Base-by-base conservation (phyloP, 2,797 vertebrate species). In the Phalanger gymnotis region DNA sequence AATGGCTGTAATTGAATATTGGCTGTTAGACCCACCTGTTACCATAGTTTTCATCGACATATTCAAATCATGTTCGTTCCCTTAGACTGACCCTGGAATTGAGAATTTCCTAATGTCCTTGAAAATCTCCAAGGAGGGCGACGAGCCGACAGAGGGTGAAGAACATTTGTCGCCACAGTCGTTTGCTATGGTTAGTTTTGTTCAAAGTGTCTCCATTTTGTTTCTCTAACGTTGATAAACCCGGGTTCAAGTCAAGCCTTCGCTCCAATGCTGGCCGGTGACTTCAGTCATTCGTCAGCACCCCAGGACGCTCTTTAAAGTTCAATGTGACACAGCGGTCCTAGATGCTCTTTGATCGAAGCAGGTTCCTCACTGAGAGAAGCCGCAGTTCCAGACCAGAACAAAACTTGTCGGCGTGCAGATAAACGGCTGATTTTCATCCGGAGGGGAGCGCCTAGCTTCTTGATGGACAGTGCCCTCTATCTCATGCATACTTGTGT, bases 91-190 rank as follows among this genome's bases (percentile, higher is more conserved):
- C 61, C 95, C 97, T 95, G 99, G 99, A 96, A 99, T 99, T 98
- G 99, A 99, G 98, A 99, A 99, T 92, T 98, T 99, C 51, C 98
- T 99, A 94, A 99, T 99, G 94, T 99, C 99, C 96, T 98, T 99
- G 96, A 99, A 99, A 98, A 98, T 99, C 96, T 98, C 99, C 94
- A 99, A 98, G 97, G 99, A 98, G 93, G 97, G 98, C 9, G 98
- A 98, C 94, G 96, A 92, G 0, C 97, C 94, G 96, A 95, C 94
- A 96, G 98, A 98, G 54, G 97, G 97, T 30, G 99, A 99, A 93
- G 99, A 99, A 87, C 99, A 99, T 5, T 97, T 99, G 97, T 99
- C 99, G 55, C 99, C 99, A 13, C 99, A 99, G 87, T 99, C 99
- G 0, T 99, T 99, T 92, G 99, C 99, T 89, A 99, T 99, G 99